These are phyloP conservation scores for Julus scandinavius DNA, from an alignment of 2,888 invertebrate genomes.

Conservation along the genomic window DNA sequence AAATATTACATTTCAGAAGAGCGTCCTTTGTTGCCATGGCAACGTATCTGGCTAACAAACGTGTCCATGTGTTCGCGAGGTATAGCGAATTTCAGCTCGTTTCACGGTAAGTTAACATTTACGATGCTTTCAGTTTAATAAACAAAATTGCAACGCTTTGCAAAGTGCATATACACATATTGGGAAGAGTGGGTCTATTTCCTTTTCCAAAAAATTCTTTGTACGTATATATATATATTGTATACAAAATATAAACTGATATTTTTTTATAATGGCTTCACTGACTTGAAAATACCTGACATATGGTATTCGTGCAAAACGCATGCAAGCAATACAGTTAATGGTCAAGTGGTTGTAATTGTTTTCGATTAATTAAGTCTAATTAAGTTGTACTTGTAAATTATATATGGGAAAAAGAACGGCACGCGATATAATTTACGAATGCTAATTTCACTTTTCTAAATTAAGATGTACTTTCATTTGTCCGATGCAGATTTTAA, in stretches of 20 bases:
- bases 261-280: neutral
- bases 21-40: conserved; percentile 39
- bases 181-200: neutral
- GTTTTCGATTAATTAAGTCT: neutral
- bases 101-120: conserved; percentile 42
- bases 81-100: conserved; percentile 2
- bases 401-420: neutral
- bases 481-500: no score
- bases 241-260: neutral
- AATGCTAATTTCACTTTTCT: neutral
- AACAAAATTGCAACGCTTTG: neutral
- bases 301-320: neutral
- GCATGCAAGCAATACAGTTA: neutral
- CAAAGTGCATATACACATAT: neutral
- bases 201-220: neutral
- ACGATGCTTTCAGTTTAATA: conserved; percentile 39
- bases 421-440: neutral
- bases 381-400: neutral
- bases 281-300: neutral
- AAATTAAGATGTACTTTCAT: neutral
- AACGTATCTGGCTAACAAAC: conserved; percentile 10
- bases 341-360: neutral
- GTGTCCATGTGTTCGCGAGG: neutral
- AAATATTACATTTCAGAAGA: neutral
- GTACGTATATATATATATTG: no score